Conservation (phyloP, 2,888 invertebrate genomes). For the Drosophila aldrichi region DNA sequence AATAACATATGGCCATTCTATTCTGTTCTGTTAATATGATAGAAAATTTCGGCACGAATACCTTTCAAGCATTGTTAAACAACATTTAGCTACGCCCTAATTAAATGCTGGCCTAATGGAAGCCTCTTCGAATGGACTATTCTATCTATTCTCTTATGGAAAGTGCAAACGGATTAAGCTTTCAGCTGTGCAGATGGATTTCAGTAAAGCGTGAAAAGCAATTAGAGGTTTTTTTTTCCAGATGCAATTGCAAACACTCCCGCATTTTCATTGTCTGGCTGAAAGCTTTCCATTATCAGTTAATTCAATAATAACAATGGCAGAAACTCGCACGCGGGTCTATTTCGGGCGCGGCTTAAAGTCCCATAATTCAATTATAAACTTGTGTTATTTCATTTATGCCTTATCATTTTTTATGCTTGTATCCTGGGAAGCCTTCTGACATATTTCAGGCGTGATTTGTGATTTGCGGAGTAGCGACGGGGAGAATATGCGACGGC, state of each 20-base stretch:
- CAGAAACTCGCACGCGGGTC: constrained; percentile 12
- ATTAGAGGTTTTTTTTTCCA: constrained; percentile 3
- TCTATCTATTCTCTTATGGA: not conserved
- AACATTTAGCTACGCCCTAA: not conserved
- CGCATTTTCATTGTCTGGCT: constrained; percentile 19
- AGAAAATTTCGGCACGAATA: no score
- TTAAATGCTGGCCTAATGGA: not conserved
- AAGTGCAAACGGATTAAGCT: not conserved
- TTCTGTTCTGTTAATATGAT: no score
- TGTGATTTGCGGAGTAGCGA: constrained; percentile 32
- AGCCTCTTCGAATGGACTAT: not conserved
- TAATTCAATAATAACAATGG: constrained; percentile 35
- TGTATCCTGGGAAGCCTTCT: constrained; percentile 25
- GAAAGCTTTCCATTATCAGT: constrained; percentile 34
- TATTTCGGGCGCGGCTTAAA: constrained; percentile 37
- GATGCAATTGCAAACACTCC: not conserved
- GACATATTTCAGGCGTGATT: constrained; percentile 46
- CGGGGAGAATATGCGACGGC: constrained; percentile 24
- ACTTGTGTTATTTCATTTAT: constrained; percentile 23
- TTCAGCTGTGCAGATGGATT: not conserved
- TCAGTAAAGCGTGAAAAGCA: constrained; percentile 4
- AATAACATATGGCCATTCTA: no score
- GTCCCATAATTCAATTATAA: constrained; percentile 54
- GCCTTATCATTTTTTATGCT: constrained; percentile 17
- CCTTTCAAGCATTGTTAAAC: no score